Conservation (phyloP, 1,140 invertebrate genomes). For the Helicoverpa armigera region DNA sequence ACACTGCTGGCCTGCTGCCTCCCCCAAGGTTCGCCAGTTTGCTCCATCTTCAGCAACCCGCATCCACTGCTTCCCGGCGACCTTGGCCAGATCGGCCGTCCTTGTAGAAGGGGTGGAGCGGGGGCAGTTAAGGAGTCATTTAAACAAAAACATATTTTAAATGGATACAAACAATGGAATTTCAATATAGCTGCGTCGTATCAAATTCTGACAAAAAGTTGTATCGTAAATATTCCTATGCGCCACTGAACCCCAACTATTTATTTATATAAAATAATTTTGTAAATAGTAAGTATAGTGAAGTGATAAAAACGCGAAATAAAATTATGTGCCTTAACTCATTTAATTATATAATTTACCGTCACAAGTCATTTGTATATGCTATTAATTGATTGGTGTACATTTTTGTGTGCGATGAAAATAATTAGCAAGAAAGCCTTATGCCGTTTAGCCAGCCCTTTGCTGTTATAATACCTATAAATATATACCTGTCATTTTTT, state of each 20-base stretch:
- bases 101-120: no score
- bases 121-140: no score
- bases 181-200: background rate
- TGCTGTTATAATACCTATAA: no score
- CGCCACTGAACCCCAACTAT: conserved; percentile 47
- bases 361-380: conserved; percentile 43
- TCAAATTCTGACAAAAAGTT: background rate
- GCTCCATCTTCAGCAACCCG: no score
- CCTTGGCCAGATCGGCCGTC: no score
- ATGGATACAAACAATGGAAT: background rate
- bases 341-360: conserved; percentile 49
- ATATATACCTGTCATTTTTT: no score
- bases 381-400: conserved; percentile 39
- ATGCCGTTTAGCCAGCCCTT: no score
- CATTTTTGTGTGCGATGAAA: conserved; percentile 34
- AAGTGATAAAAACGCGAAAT: conserved; percentile 59
- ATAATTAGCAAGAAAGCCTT: conserved; percentile 1
- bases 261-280: conserved; percentile 59
- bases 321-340: conserved; percentile 62
- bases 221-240: background rate
- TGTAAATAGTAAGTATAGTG: conserved; percentile 62
- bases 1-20: no score
- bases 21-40: no score
- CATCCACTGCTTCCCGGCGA: no score
- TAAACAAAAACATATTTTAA: no score